Conservation (phyloP, 2,113 vertebrate genomes). For the Hoplias malabaricus region DNA sequence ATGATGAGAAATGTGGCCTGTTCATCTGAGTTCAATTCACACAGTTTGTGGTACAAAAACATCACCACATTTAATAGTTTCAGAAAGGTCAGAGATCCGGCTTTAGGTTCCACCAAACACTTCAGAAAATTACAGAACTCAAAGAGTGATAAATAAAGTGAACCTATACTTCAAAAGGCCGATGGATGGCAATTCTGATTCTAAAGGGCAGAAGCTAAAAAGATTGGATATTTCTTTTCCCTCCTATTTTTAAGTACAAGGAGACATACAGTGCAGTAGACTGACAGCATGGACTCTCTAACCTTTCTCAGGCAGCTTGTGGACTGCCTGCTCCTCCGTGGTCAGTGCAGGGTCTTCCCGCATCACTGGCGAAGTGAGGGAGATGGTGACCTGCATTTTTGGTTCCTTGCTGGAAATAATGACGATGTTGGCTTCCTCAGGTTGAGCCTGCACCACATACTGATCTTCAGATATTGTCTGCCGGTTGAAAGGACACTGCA, state of each 20-base stretch:
- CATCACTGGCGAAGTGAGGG: slow-evolving; percentile 84
- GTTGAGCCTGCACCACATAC: slow-evolving; percentile 80
- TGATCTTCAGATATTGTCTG: slow-evolving; percentile 83
- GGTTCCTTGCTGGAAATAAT: slow-evolving; percentile 83
- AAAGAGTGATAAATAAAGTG: too few relatives aligned
- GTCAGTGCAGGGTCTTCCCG: slow-evolving; percentile 76
- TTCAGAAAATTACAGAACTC: too few relatives aligned
- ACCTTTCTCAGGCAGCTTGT: slow-evolving; percentile 79
- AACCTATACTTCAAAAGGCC: too few relatives aligned
- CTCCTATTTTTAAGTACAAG: slow-evolving; percentile 17
- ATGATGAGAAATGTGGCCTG: background rate
- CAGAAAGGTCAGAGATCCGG: slow-evolving; percentile 83
- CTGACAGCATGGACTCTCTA: slow-evolving; percentile 81
- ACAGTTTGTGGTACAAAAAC: slow-evolving; percentile 47
- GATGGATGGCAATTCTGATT: background rate
- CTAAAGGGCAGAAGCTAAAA: background rate
- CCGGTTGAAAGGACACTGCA: slow-evolving; percentile 81
- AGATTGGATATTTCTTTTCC: background rate
- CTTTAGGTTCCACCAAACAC: slow-evolving; percentile 68
- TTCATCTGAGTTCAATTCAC: background rate
- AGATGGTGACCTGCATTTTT: slow-evolving; percentile 82
- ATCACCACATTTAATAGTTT: slow-evolving; percentile 63
- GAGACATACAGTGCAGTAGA: slow-evolving; percentile 57
- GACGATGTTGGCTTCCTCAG: slow-evolving; percentile 78
- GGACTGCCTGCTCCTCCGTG: slow-evolving; percentile 74